Evolutionary conservation across 2,888 invertebrate species (phyloP).

Genomic region (Caprella mutica): DNA sequence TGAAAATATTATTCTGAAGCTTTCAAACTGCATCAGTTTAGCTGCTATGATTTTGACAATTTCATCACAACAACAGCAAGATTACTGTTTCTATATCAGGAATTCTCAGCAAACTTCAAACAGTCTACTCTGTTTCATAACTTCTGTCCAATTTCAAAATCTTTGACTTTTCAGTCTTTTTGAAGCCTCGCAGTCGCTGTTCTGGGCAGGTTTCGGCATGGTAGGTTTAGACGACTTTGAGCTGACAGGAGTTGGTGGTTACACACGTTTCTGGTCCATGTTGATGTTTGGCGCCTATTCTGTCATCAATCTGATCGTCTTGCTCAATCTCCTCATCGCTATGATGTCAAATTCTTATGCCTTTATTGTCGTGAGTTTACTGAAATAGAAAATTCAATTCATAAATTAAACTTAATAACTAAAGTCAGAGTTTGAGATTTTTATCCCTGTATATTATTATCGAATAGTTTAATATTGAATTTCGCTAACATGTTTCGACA

Average conservation of each 20-base stretch:
- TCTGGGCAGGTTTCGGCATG: constrained; percentile 93
- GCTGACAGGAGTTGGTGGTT: constrained; percentile 66
- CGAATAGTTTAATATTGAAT: too few species aligned
- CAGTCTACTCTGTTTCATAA: too few species aligned
- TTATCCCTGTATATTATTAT: too few species aligned
- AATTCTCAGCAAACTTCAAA: not conserved
- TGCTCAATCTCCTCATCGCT: constrained; percentile 85
- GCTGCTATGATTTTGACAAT: not conserved
- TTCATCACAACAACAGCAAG: not conserved
- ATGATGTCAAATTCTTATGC: constrained; percentile 93
- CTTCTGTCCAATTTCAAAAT: not conserved
- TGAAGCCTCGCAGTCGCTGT: constrained; percentile 86
- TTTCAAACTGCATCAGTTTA: too few species aligned
- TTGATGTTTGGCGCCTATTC: constrained; percentile 93
- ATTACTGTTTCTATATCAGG: not conserved
- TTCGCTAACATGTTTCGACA: too few species aligned
- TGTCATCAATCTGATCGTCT: constrained; percentile 80
- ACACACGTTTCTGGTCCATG: constrained; percentile 87
- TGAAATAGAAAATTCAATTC: too few species aligned
- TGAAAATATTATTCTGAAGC: too few species aligned
- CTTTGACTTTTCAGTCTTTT: constrained; percentile 53
- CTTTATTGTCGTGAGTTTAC: constrained; percentile 31
- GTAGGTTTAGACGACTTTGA: constrained; percentile 79
- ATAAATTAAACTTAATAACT: too few species aligned
- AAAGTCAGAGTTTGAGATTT: too few species aligned